Evolutionary conservation across 2,888 invertebrate species (phyloP).

Genomic region (Trichogramma evanescens): DNA sequence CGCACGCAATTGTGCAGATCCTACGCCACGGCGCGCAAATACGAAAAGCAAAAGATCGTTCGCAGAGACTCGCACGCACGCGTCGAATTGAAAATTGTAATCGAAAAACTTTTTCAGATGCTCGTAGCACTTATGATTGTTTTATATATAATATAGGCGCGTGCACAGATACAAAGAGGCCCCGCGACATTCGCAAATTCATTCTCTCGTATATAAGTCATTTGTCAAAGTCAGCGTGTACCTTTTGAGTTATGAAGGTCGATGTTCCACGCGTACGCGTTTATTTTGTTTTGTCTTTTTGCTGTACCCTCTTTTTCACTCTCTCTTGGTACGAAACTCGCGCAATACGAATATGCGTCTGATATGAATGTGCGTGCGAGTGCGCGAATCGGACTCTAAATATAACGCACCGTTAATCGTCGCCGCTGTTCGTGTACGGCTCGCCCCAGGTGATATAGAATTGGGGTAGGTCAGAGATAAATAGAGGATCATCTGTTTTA

Average conservation of each 20-base stretch:
- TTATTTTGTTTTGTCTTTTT: background rate
- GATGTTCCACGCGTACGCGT: background rate
- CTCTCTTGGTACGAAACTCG: background rate
- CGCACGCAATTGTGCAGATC: no score
- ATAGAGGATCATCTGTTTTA: background rate
- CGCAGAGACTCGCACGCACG: background rate
- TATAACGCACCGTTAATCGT: conserved; percentile 19
- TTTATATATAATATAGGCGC: conserved; percentile 8
- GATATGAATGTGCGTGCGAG: background rate
- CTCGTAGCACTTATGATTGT: conserved; percentile 4
- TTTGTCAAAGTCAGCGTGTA: conserved; percentile 8
- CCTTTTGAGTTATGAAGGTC: conserved; percentile 15
- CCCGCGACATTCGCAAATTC: conserved; percentile 3
- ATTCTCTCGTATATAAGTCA: conserved; percentile 9
- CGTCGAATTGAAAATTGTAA: conserved; percentile 14
- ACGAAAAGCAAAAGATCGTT: no score
- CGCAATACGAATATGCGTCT: background rate
- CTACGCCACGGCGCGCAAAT: no score
- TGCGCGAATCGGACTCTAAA: conserved; percentile 6
- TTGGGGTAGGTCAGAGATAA: conserved; percentile 21
- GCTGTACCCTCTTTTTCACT: background rate
- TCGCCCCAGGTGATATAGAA: conserved; percentile 14
- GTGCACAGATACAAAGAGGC: conserved; percentile 2
- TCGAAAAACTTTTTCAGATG: conserved; percentile 9
- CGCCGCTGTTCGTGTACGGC: no score